Percentiles rank a stretch among this genome's conserved stretches.
phyloP scores from a whole-genome alignment of 2,888 invertebrate genomes.

The Xanthia icteritia region DNA sequence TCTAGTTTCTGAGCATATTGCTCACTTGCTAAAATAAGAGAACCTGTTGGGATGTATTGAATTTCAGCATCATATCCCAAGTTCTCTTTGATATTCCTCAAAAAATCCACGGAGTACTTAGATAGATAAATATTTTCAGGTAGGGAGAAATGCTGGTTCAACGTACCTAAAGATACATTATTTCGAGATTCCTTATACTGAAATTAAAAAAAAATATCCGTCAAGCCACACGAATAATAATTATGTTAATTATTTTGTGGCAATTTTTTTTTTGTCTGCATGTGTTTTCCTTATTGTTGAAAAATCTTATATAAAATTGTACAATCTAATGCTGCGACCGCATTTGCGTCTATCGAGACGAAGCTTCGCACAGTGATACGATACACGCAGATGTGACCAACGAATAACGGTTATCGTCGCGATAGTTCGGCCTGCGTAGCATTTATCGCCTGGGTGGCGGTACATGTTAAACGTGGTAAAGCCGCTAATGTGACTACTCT shows the following conservation, averaged over 20 bases:
- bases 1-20: constrained; percentile 93
- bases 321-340: too few species aligned
- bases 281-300: too few species aligned
- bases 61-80: constrained; percentile 93
- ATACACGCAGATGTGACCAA: too few species aligned
- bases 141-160: constrained; percentile 98
- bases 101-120: constrained; percentile 96
- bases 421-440: too few species aligned
- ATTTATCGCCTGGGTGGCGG: too few species aligned
- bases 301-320: too few species aligned
- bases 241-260: background rate
- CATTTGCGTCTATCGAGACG: too few species aligned
- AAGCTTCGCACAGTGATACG: too few species aligned
- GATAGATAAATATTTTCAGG: constrained; percentile 98
- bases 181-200: constrained; percentile 94
- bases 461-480: too few species aligned
- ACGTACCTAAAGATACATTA: constrained; percentile 94
- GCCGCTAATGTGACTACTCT: too few species aligned
- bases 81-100: constrained; percentile 92
- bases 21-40: constrained; percentile 95
- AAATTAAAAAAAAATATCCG: constrained; percentile 68
- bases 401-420: too few species aligned
- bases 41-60: constrained; percentile 96
- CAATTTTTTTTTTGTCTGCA: too few species aligned
- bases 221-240: background rate